phyloP scores from a whole-genome alignment of 2,113 vertebrate genomes.

The pig (Sus scrofa) region T2T-Sscrofa CM000812.6:208169501-208170000 shows the following conservation, averaged over 20 bases:
- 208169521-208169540: background rate
- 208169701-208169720: background rate
- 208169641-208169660: background rate
- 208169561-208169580: background rate
- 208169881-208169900: background rate
- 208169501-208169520: background rate
- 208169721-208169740: background rate
- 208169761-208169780: background rate
- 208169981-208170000: constrained; percentile 35
- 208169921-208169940: background rate
- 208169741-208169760: background rate
- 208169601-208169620: background rate
- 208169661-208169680: background rate
- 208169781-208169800: background rate
- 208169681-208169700: background rate
- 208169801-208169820: background rate
- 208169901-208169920: background rate
- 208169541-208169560: background rate
- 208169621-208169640: background rate
- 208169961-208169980: background rate
- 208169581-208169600: constrained; percentile 26
- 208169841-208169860: background rate
- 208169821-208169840: background rate
- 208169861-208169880: background rate
- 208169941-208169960: background rate